Evolutionary conservation across 2,888 invertebrate species (phyloP).

Genomic region (Lasius platythorax): DNA sequence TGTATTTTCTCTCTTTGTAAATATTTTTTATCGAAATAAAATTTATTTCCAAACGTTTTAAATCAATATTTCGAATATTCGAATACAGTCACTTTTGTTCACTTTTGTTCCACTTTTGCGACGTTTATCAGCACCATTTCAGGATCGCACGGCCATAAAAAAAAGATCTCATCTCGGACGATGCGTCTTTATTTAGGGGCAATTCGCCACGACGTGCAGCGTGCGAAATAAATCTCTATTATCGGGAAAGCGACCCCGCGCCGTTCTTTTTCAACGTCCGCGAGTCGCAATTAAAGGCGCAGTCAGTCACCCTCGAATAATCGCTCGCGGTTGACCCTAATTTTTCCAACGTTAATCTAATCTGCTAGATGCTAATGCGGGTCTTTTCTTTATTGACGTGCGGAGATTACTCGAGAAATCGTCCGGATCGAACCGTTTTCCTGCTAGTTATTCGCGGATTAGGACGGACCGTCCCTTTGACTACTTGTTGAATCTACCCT

Average conservation of each 20-base stretch:
- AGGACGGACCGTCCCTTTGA: neutral
- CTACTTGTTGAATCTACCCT: constrained; percentile 50
- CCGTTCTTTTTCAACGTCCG: constrained; percentile 8
- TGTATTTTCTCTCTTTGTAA: neutral
- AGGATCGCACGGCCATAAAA: constrained; percentile 18
- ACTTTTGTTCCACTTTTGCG: neutral
- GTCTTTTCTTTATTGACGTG: constrained; percentile 11
- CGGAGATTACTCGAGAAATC: constrained; percentile 10
- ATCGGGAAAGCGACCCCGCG: constrained; percentile 21
- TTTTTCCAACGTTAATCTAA: constrained; percentile 34
- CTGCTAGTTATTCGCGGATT: constrained; percentile 19
- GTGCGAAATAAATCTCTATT: constrained; percentile 56
- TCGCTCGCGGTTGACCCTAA: constrained; percentile 12
- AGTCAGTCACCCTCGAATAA: constrained; percentile 25
- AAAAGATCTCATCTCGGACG: constrained; percentile 45
- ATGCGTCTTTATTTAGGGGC: constrained; percentile 55
- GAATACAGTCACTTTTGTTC: neutral
- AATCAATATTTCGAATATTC: neutral
- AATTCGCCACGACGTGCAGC: constrained; percentile 19
- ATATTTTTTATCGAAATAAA: neutral
- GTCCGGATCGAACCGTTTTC: neutral
- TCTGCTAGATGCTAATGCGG: neutral
- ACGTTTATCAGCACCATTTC: constrained; percentile 8
- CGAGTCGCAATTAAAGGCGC: constrained; percentile 42
- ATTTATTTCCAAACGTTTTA: neutral